Percentiles rank a stretch among this genome's conserved stretches.
Conservation (phyloP, 1,140 invertebrate species). For the Drosophila mauritiana region DNA sequence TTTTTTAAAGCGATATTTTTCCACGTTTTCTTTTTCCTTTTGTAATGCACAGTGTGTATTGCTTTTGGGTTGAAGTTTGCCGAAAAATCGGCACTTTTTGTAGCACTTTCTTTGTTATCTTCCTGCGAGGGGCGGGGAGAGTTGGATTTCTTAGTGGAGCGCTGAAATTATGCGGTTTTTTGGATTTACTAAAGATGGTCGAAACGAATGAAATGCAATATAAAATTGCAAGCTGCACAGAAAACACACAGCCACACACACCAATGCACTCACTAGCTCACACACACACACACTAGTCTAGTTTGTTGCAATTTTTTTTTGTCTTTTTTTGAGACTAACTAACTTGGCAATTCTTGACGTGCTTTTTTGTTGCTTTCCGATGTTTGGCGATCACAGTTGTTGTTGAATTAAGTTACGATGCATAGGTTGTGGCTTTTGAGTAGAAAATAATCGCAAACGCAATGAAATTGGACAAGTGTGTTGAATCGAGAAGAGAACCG, state of each 20-base stretch:
- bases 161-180: conserved; percentile 30
- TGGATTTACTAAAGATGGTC: conserved; percentile 3
- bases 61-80: conserved; percentile 37
- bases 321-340: conserved; percentile 49
- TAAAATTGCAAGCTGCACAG: conserved; percentile 27
- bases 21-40: conserved; percentile 9
- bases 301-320: conserved; percentile 75
- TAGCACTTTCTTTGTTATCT: conserved; percentile 28
- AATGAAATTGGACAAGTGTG: conserved; percentile 84
- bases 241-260: conserved; percentile 9
- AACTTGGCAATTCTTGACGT: conserved; percentile 71
- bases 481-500: conserved; percentile 79
- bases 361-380: conserved; percentile 62
- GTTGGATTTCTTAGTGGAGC: conserved; percentile 25
- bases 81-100: conserved; percentile 34
- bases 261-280: conserved; percentile 7
- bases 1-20: conserved; percentile 25
- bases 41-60: conserved; percentile 45
- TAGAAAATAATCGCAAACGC: conserved; percentile 83
- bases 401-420: conserved; percentile 75
- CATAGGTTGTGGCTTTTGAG: conserved; percentile 72
- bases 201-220: conserved; percentile 14
- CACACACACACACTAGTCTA: conserved; percentile 47
- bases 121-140: conserved; percentile 18
- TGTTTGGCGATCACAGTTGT: conserved; percentile 80